A percentile compares a stretch with the other conserved stretches of the same genome.
phyloP scores from a whole-genome alignment of 37 sponge, comb jelly and placozoan species.

The Hexactinellida sp. region DNA sequence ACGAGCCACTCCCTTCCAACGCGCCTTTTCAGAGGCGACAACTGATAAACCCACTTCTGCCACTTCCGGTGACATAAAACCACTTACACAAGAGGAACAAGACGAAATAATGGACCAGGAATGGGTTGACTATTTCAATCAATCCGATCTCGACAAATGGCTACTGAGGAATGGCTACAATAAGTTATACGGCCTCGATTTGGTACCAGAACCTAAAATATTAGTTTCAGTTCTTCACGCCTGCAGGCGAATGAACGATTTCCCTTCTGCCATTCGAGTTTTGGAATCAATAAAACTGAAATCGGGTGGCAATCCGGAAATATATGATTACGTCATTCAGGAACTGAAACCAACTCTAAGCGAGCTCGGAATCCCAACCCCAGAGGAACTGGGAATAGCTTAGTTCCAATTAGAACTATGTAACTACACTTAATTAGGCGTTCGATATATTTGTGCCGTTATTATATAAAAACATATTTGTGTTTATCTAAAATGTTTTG shows the following conservation, averaged over 20 bases:
- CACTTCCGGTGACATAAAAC: neutral
- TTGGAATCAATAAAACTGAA: conserved; percentile 77
- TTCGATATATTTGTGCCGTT: too few species aligned
- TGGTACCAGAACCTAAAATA: conserved; percentile 83
- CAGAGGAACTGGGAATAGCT: conserved; percentile 79
- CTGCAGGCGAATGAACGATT: conserved; percentile 59
- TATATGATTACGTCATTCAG: conserved; percentile 56
- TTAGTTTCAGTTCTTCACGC: conserved; percentile 64
- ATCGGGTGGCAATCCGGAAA: conserved; percentile 46
- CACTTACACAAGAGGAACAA: conserved; percentile 23
- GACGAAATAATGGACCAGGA: conserved; percentile 65
- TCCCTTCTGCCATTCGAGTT: conserved; percentile 74
- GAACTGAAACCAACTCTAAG: conserved; percentile 59
- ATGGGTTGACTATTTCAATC: conserved; percentile 67
- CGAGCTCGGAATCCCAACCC: conserved; percentile 77
- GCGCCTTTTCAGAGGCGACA: neutral
- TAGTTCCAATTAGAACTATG: neutral
- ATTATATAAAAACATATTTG: too few species aligned
- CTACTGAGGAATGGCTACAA: conserved; percentile 58
- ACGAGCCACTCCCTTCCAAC: neutral
- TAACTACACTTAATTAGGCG: too few species aligned
- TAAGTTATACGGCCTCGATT: conserved; percentile 75
- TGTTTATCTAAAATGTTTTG: too few species aligned
- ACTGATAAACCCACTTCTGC: neutral
- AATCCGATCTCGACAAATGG: conserved; percentile 49